These are phyloP conservation scores for Callorhinus ursinus DNA, from an alignment of 2,113 vertebrate genomes.

Conservation along the genomic window DNA sequence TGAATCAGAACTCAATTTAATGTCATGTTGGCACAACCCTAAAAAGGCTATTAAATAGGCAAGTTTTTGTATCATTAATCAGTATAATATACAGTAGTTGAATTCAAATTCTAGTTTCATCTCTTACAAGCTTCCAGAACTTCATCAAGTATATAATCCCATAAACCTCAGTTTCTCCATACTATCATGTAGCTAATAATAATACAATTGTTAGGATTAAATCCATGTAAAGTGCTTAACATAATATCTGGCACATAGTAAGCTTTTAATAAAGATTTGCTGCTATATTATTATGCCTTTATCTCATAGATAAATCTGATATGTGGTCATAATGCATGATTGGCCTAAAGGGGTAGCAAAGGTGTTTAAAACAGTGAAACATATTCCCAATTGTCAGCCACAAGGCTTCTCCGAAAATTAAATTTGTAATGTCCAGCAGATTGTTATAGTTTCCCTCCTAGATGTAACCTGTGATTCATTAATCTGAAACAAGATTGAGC, in stretches of 20 bases:
- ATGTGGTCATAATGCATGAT: not conserved
- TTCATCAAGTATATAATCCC: not conserved
- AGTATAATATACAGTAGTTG: not conserved
- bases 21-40: not conserved
- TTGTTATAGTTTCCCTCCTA: not conserved
- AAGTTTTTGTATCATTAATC: not conserved
- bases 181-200: not conserved
- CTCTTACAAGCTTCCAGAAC: not conserved
- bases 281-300: not conserved
- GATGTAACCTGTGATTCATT: not conserved
- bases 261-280: not conserved
- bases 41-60: not conserved
- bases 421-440: not conserved
- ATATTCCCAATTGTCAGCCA: not conserved
- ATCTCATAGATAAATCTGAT: not conserved
- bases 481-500: not conserved
- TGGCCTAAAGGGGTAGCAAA: not conserved
- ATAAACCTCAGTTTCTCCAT: constrained; percentile 8
- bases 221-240: not conserved
- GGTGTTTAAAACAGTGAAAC: not conserved
- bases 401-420: not conserved
- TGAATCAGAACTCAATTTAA: constrained; percentile 43
- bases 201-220: not conserved
- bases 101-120: not conserved
- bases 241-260: not conserved